A percentile compares a stretch with the other conserved stretches of the same genome.
These are phyloP conservation scores for Leptura quadrifasciata DNA, from an alignment of 2,888 invertebrate species.

Conservation along the genomic window DNA sequence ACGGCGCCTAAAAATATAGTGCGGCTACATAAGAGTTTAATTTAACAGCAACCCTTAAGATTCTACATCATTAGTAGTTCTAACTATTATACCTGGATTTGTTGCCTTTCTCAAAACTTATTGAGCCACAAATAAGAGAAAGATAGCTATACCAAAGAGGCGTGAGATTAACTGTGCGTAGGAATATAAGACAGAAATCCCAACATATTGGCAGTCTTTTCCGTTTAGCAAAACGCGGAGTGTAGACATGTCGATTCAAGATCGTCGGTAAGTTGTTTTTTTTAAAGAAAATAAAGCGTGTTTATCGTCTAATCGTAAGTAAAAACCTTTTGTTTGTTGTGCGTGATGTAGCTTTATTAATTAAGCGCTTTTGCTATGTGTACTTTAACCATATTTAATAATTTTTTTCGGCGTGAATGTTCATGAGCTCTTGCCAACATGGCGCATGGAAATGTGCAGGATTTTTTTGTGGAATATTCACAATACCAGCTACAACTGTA, in stretches of 20 bases:
- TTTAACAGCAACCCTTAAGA: slow-evolving; percentile 9
- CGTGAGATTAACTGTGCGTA: slow-evolving; percentile 69
- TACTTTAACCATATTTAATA: slow-evolving; percentile 57
- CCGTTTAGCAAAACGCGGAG: slow-evolving; percentile 84
- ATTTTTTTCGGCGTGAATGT: slow-evolving; percentile 67
- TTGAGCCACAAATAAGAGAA: neutral
- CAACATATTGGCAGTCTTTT: slow-evolving; percentile 75
- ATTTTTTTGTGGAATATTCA: slow-evolving; percentile 28
- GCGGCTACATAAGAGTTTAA: slow-evolving; percentile 34
- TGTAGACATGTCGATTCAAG: slow-evolving; percentile 88
- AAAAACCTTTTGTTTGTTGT: slow-evolving; percentile 43
- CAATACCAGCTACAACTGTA: neutral
- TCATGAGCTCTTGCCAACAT: slow-evolving; percentile 77
- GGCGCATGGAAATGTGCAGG: slow-evolving; percentile 71
- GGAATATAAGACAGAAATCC: slow-evolving; percentile 71
- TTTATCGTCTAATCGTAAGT: slow-evolving; percentile 52
- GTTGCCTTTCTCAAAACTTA: neutral
- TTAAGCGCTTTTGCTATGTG: slow-evolving; percentile 47
- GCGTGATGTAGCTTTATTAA: slow-evolving; percentile 37
- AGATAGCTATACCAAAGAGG: neutral
- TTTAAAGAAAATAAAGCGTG: slow-evolving; percentile 61
- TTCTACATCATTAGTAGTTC: neutral
- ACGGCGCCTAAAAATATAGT: slow-evolving; percentile 57
- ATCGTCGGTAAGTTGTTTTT: slow-evolving; percentile 84
- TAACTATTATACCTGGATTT: slow-evolving; percentile 7